Evolutionary conservation across 2,113 vertebrate genomes (phyloP).

Genomic region (Tiliqua scincoides): DNA sequence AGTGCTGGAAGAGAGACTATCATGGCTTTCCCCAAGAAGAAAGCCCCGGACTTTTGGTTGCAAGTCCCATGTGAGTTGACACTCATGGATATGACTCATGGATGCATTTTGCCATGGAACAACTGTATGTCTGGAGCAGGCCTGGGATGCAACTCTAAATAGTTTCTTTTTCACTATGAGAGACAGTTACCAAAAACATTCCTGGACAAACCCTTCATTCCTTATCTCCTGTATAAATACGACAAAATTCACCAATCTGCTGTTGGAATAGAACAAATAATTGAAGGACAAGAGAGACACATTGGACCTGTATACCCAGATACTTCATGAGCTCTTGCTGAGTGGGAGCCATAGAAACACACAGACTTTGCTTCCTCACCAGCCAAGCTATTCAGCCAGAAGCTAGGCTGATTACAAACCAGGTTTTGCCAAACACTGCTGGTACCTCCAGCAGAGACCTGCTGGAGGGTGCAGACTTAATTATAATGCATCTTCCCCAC

Average conservation of each 20-base stretch:
- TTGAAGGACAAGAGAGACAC: constrained; percentile 49
- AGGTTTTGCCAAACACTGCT: constrained; percentile 66
- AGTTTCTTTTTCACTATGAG: background rate
- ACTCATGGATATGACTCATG: too few relatives aligned
- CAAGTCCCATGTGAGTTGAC: too few relatives aligned
- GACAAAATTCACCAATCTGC: constrained; percentile 28
- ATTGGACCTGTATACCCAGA: constrained; percentile 35
- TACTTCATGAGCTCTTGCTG: constrained; percentile 51
- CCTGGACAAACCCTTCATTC: background rate
- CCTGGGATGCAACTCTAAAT: background rate
- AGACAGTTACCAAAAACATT: constrained; percentile 26
- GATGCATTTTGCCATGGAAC: too few relatives aligned
- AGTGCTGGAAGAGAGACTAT: too few relatives aligned
- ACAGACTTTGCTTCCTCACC: constrained; percentile 53
- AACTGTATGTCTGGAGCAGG: background rate
- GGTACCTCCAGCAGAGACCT: constrained; percentile 65
- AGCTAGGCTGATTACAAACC: constrained; percentile 69
- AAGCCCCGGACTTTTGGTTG: too few relatives aligned
- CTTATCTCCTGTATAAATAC: background rate
- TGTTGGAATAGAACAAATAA: constrained; percentile 40
- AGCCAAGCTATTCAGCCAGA: constrained; percentile 62
- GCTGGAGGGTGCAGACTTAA: constrained; percentile 65
- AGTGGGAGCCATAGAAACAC: constrained; percentile 61
- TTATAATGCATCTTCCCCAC: constrained; percentile 64
- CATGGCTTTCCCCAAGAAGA: too few relatives aligned